phyloP scores from a whole-genome alignment of 2,797 vertebrate genomes.

The Myotis findleyi region DNA sequence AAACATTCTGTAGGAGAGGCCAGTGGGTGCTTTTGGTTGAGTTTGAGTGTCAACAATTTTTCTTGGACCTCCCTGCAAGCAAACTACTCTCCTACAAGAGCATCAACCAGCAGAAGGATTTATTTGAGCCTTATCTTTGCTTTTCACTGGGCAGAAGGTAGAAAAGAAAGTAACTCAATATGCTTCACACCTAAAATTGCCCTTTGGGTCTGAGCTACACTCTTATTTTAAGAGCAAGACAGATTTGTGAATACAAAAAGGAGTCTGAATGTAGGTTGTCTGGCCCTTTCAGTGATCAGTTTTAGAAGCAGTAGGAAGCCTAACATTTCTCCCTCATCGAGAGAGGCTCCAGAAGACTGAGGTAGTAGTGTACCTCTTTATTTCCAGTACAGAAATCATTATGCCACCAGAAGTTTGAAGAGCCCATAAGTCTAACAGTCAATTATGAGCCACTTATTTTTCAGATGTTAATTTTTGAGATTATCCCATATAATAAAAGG shows the following conservation, averaged over 20 bases:
- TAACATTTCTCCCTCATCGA: background rate
- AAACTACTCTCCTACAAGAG: background rate
- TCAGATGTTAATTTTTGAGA: conserved; percentile 50
- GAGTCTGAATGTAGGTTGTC: background rate
- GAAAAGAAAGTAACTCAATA: conserved; percentile 44
- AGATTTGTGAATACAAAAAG: conserved; percentile 10
- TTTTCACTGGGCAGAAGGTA: conserved; percentile 36
- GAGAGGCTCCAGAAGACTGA: background rate
- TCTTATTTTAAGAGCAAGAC: conserved; percentile 48
- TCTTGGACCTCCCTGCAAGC: conserved; percentile 30
- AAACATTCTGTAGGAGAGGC: background rate
- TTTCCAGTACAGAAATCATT: background rate
- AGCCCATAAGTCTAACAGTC: background rate
- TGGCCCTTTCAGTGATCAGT: background rate
- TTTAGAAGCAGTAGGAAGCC: conserved; percentile 41
- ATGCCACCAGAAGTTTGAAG: background rate
- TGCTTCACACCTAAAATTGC: conserved; percentile 42
- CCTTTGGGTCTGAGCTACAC: conserved; percentile 24
- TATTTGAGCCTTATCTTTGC: conserved; percentile 51
- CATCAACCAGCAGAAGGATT: conserved; percentile 12
- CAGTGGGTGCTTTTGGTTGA: conserved; percentile 44
- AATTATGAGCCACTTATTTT: conserved; percentile 51
- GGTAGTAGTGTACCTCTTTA: background rate
- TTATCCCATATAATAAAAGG: background rate
- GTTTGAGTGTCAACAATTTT: conserved; percentile 37